These are phyloP conservation scores for Periplaneta americana DNA, from an alignment of 1,140 invertebrate species.

Conservation along the genomic window DNA sequence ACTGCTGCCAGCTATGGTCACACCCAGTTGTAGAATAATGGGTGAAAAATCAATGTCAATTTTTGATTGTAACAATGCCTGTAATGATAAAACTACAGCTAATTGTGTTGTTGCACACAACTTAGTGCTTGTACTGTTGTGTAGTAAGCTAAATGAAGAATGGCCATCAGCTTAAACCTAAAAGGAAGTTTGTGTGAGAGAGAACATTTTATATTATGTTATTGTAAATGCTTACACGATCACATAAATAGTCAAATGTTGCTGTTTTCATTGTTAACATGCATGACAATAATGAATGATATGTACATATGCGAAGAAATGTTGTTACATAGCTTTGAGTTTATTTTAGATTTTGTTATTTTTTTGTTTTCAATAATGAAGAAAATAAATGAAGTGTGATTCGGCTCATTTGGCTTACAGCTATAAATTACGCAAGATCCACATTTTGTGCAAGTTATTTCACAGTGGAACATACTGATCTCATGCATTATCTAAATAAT, in stretches of 20 bases:
- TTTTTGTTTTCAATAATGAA: background rate
- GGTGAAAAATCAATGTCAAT: background rate
- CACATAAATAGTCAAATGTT: background rate
- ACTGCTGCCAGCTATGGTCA: background rate
- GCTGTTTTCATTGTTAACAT: background rate
- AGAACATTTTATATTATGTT: background rate
- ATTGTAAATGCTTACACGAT: background rate
- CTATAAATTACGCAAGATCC: background rate
- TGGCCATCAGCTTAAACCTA: background rate
- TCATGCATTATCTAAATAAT: too few species aligned
- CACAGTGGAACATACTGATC: too few species aligned
- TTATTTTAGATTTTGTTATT: background rate
- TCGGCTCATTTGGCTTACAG: background rate
- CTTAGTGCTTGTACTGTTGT: background rate
- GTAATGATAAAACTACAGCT: background rate
- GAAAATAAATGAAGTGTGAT: background rate
- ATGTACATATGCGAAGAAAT: background rate
- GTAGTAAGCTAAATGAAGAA: background rate
- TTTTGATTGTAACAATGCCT: background rate
- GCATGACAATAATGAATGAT: background rate
- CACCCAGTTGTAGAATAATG: background rate
- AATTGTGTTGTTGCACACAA: background rate
- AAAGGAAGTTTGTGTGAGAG: background rate
- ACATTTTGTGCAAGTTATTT: background rate
- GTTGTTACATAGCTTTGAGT: background rate